Conservation (phyloP, 2,888 invertebrate species). For the Cerastoderma edule region DNA sequence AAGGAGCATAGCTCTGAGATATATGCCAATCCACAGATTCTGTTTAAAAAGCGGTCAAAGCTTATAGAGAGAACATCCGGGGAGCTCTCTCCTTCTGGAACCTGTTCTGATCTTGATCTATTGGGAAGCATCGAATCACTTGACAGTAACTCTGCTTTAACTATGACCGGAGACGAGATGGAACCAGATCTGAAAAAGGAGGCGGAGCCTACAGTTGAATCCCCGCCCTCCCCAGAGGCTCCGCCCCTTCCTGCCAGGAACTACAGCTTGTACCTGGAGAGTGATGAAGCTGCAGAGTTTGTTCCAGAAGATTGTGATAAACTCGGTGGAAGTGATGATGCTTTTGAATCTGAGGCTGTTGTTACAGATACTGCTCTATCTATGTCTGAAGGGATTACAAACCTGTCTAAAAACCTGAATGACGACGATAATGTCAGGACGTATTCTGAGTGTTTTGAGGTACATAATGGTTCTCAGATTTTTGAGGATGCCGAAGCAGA, state of each 20-base stretch:
- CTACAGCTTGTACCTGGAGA: conserved; percentile 61
- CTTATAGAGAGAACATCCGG: conserved; percentile 32
- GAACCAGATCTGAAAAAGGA: conserved; percentile 16
- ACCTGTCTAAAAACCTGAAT: not conserved
- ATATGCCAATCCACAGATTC: conserved; percentile 73
- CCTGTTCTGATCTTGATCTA: conserved; percentile 18
- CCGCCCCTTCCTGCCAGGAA: conserved; percentile 70
- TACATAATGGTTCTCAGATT: not conserved
- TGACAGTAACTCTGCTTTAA: conserved; percentile 17
- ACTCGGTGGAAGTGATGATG: conserved; percentile 31
- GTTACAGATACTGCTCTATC: not conserved
- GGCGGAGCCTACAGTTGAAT: conserved; percentile 19
- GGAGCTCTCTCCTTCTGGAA: conserved; percentile 21
- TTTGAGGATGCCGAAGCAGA: not conserved
- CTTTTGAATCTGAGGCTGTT: conserved; percentile 19
- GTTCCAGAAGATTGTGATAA: conserved; percentile 35
- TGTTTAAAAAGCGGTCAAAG: conserved; percentile 67
- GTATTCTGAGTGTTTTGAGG: conserved; percentile 16
- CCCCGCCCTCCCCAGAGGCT: conserved; percentile 42
- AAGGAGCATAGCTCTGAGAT: conserved; percentile 56
- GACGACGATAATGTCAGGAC: not conserved
- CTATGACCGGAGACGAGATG: not conserved
- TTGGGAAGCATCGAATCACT: conserved; percentile 31
- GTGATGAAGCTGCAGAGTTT: conserved; percentile 47
- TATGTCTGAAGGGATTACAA: not conserved